Conservation (phyloP, 2,113 vertebrate genomes). For the Xiphorhynchus elegans region DNA sequence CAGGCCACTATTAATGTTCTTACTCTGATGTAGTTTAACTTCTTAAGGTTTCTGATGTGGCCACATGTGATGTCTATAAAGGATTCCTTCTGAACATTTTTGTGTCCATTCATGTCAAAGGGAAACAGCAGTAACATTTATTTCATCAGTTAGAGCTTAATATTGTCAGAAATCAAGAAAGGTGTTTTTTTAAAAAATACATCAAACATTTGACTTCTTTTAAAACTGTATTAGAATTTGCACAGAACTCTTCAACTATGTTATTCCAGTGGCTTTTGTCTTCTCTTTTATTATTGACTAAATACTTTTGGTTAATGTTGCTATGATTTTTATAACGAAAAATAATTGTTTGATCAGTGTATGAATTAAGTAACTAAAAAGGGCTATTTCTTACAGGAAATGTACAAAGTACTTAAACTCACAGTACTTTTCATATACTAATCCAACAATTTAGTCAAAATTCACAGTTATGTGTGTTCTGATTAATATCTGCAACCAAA, state of each 20-base stretch:
- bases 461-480: background rate
- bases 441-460: background rate
- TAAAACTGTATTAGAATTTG: background rate
- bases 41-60: slow-evolving; percentile 35
- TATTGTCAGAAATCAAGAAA: slow-evolving; percentile 45
- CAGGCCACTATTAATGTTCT: background rate
- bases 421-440: background rate
- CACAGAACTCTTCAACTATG: background rate
- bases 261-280: slow-evolving; percentile 39
- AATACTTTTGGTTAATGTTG: slow-evolving; percentile 19
- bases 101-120: slow-evolving; percentile 54
- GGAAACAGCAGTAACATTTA: slow-evolving; percentile 32
- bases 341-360: slow-evolving; percentile 37
- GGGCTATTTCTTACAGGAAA: background rate
- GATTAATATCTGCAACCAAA: background rate
- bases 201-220: slow-evolving; percentile 44
- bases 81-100: slow-evolving; percentile 55
- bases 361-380: slow-evolving; percentile 28
- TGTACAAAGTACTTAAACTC: background rate
- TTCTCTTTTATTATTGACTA: slow-evolving; percentile 60
- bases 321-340: slow-evolving; percentile 25
- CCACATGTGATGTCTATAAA: slow-evolving; percentile 1
- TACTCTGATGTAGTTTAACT: slow-evolving; percentile 33
- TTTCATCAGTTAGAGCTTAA: slow-evolving; percentile 46
- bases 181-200: slow-evolving; percentile 19